A percentile compares a stretch with the other conserved stretches of the same genome.
Conservation (phyloP, 1,140 invertebrate species). For the Procambarus clarkii region DNA sequence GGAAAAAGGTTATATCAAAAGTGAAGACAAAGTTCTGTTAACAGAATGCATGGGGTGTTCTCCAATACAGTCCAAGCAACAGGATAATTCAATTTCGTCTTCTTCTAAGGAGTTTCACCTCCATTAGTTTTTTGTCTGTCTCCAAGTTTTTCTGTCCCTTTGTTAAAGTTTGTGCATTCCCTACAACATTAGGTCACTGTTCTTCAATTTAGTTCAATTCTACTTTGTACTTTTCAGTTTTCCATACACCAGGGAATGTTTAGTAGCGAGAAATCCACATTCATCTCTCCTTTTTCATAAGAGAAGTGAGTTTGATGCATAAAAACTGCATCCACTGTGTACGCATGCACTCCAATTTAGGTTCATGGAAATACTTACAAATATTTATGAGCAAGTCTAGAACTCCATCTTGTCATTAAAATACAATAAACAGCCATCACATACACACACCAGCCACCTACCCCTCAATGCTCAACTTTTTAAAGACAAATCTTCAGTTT, state of each 20-base stretch:
- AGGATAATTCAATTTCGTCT: slow-evolving; percentile 3
- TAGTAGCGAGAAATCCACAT: neutral
- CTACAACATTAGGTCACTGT: neutral
- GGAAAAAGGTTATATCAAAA: neutral
- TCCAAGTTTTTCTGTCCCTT: neutral
- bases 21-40: neutral
- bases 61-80: slow-evolving; percentile 33
- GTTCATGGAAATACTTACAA: too few species aligned
- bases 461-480: neutral
- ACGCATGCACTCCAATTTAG: too few species aligned
- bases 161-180: neutral
- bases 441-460: slow-evolving; percentile 18
- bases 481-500: slow-evolving; percentile 3
- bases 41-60: neutral
- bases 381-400: neutral
- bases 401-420: neutral
- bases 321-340: too few species aligned
- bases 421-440: slow-evolving; percentile 14
- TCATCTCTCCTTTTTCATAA: neutral
- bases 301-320: neutral
- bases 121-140: neutral
- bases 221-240: neutral
- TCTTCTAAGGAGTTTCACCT: neutral
- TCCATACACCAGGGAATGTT: neutral
- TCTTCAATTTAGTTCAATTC: neutral